These are phyloP conservation scores for Colaptes auratus DNA, from an alignment of 2,113 vertebrate species.

Conservation along the genomic window DNA sequence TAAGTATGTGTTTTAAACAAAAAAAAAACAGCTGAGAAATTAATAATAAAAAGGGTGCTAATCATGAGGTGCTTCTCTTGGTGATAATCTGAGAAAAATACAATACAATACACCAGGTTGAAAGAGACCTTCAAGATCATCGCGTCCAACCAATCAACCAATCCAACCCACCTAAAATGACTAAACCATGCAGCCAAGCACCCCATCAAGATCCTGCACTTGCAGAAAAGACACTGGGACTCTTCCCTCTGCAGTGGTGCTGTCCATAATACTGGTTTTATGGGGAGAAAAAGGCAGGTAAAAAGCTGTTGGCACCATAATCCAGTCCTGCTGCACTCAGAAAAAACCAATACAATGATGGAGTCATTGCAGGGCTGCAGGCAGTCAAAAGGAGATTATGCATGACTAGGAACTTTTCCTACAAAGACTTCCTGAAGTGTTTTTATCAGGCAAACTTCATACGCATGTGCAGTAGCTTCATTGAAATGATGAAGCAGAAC, in stretches of 20 bases:
- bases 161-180: no score
- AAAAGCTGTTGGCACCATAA: background rate
- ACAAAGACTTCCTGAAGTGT: constrained; percentile 39
- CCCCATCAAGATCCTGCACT: no score
- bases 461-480: constrained; percentile 7
- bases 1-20: background rate
- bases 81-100: background rate
- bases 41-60: background rate
- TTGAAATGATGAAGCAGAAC: constrained; percentile 59
- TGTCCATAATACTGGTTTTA: background rate
- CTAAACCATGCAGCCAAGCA: no score
- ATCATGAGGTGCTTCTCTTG: background rate
- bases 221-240: background rate
- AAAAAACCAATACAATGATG: background rate
- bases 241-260: background rate
- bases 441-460: constrained; percentile 20
- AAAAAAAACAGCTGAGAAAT: background rate
- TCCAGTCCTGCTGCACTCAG: background rate
- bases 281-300: background rate
- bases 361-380: background rate
- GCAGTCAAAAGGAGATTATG: constrained; percentile 30
- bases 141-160: no score
- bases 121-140: no score
- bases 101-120: no score
- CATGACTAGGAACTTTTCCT: background rate